Conservation (phyloP, 2,113 vertebrate species). For the Sminthopsis crassicaudata region DNA sequence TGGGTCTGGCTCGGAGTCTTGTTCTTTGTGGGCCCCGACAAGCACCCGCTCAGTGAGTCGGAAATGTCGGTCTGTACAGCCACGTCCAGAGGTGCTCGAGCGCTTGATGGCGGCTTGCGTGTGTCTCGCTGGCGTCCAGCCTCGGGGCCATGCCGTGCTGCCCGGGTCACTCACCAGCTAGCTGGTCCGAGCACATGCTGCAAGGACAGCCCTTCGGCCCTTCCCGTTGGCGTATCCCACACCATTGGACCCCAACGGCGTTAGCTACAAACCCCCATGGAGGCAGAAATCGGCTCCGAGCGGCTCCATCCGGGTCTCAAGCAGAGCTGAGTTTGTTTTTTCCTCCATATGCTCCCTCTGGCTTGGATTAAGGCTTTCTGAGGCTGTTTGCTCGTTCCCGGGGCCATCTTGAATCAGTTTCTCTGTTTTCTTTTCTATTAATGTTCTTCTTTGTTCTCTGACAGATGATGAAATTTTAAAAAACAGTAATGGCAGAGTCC, state of each 20-base stretch:
- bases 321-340: not conserved
- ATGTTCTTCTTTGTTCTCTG: conserved; percentile 29
- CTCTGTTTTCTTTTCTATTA: conserved; percentile 7
- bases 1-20: too few relatives aligned
- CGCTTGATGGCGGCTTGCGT: too few relatives aligned
- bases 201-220: too few relatives aligned
- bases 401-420: not conserved
- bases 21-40: too few relatives aligned
- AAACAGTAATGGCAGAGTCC: not conserved
- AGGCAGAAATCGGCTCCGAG: not conserved
- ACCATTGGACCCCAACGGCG: not conserved
- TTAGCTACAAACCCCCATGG: not conserved
- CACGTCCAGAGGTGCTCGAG: too few relatives aligned
- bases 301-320: not conserved
- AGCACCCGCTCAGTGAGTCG: too few relatives aligned
- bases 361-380: not conserved
- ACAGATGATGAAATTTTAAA: conserved; percentile 5
- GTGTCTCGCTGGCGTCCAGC: not conserved
- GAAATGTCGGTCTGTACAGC: too few relatives aligned
- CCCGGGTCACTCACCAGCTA: not conserved
- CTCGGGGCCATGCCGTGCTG: too few relatives aligned
- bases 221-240: not conserved
- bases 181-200: too few relatives aligned
- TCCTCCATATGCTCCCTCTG: not conserved
- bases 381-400: not conserved